phyloP scores from a whole-genome alignment of 2,797 vertebrate species.

The Glossophaga mutica region DNA sequence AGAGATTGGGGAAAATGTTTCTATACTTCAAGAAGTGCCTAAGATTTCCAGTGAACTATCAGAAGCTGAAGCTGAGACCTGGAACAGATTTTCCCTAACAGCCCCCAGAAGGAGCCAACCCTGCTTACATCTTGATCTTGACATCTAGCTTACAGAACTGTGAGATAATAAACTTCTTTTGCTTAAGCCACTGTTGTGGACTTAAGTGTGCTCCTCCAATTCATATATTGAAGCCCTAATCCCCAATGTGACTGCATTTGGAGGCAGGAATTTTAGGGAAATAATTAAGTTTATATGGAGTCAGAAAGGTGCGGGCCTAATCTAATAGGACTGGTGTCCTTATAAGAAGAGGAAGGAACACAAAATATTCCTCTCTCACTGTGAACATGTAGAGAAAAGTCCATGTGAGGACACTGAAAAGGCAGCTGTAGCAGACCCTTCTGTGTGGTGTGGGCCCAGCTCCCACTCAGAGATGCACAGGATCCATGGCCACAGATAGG shows the following conservation, averaged over 20 bases:
- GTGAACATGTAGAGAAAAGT: not conserved
- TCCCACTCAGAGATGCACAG: too few relatives aligned
- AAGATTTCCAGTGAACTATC: not conserved
- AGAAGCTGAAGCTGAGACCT: not conserved
- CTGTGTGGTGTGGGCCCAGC: too few relatives aligned
- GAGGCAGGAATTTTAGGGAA: not conserved
- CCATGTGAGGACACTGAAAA: not conserved
- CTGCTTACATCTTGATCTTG: not conserved
- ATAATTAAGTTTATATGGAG: not conserved
- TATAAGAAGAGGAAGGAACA: not conserved
- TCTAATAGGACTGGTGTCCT: not conserved
- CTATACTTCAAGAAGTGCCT: not conserved
- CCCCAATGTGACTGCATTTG: not conserved
- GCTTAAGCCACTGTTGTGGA: not conserved
- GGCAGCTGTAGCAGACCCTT: too few relatives aligned
- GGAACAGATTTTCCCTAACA: not conserved
- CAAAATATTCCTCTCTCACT: not conserved
- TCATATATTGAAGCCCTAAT: not conserved
- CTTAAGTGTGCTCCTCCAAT: not conserved
- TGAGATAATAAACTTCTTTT: not conserved
- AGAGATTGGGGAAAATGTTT: not conserved
- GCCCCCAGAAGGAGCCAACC: not conserved
- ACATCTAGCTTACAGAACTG: not conserved
- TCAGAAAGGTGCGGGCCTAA: not conserved
- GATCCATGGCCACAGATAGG: too few relatives aligned